A percentile compares a stretch with the other conserved stretches of the same genome.
These are phyloP conservation scores for Adelphocoris suturalis DNA, from an alignment of 2,888 invertebrate species.

Conservation along the genomic window DNA sequence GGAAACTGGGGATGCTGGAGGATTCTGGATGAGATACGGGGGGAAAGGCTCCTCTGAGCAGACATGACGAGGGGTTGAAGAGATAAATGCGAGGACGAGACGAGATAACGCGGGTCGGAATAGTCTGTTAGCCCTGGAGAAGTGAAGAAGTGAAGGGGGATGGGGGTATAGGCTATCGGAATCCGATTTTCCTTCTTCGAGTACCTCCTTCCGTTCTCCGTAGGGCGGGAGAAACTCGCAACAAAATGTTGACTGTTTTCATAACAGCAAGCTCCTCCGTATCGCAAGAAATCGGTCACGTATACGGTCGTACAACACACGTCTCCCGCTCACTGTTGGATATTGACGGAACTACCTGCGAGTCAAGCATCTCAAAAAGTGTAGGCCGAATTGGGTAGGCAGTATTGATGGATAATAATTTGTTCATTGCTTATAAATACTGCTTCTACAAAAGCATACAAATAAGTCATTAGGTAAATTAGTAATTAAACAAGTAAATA, in stretches of 20 bases:
- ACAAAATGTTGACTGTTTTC: background rate
- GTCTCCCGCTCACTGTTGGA: too few relatives aligned
- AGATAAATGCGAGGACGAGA: background rate
- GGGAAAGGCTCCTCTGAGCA: background rate
- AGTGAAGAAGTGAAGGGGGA: background rate
- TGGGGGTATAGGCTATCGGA: background rate
- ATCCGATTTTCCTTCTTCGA: conserved; percentile 6
- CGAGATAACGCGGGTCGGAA: conserved; percentile 17
- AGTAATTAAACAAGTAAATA: too few relatives aligned
- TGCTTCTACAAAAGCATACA: too few relatives aligned
- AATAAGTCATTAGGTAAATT: too few relatives aligned
- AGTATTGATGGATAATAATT: too few relatives aligned
- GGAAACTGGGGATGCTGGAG: background rate
- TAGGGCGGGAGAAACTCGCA: background rate
- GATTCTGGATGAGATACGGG: background rate
- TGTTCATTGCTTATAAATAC: too few relatives aligned
- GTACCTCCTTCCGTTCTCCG: background rate
- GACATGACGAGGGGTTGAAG: conserved; percentile 10
- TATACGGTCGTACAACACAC: too few relatives aligned
- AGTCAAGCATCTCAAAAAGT: too few relatives aligned
- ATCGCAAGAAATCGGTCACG: background rate
- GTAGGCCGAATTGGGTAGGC: too few relatives aligned
- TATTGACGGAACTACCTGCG: too few relatives aligned
- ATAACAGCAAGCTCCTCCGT: background rate
- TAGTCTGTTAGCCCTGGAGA: background rate